Conservation (phyloP, 2,113 vertebrate genomes). For the Turnix velox region DNA sequence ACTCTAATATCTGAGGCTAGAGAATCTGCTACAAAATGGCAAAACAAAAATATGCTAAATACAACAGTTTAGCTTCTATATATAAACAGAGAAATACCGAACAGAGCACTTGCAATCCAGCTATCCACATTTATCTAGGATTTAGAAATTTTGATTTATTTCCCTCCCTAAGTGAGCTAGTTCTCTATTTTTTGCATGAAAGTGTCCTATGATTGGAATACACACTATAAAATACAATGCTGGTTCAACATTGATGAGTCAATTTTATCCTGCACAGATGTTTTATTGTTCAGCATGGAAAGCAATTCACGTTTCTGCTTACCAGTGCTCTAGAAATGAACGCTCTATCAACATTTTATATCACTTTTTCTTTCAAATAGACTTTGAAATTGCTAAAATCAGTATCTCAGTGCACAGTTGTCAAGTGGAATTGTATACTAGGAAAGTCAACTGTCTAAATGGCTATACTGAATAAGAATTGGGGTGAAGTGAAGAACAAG, state of each 20-base stretch:
- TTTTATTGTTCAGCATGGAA: conserved; percentile 28
- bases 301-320: conserved; percentile 35
- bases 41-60: neutral
- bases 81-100: neutral
- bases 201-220: neutral
- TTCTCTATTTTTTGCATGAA: neutral
- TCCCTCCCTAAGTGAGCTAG: neutral
- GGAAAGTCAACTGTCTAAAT: neutral
- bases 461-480: neutral
- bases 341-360: conserved; percentile 36
- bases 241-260: conserved; percentile 18
- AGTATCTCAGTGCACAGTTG: neutral
- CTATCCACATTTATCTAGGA: neutral
- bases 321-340: neutral
- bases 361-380: neutral
- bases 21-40: neutral
- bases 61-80: neutral
- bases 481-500: neutral
- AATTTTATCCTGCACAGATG: conserved; percentile 42
- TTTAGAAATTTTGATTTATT: neutral
- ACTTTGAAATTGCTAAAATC: conserved; percentile 33
- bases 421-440: neutral
- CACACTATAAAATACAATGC: neutral
- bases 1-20: neutral
- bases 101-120: neutral